These are phyloP conservation scores for Oikopleura vanhoeffeni DNA, from an alignment of 23 tunicate species.

Conservation along the genomic window DNA sequence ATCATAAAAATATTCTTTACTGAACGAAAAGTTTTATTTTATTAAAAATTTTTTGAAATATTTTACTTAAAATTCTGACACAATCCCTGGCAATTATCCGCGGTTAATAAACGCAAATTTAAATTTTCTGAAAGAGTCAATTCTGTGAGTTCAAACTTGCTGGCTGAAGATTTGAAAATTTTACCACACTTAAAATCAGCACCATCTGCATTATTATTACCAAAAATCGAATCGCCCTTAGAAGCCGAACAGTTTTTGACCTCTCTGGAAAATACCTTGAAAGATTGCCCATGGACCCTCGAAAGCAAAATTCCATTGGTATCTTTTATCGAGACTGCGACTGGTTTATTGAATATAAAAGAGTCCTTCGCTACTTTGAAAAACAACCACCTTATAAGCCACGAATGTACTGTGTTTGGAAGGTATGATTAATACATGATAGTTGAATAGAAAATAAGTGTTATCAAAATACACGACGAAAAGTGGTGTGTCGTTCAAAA, in stretches of 20 bases:
- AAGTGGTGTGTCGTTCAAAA: too few relatives aligned
- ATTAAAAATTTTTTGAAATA: too few relatives aligned
- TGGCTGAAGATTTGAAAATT: conserved; percentile 23
- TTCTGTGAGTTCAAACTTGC: conserved; percentile 38
- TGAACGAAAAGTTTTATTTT: too few relatives aligned
- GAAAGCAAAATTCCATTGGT: conserved; percentile 15
- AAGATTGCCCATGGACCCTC: conserved; percentile 18
- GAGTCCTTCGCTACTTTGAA: neutral
- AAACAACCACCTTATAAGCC: neutral
- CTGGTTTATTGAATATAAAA: conserved; percentile 39
- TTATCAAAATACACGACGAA: too few relatives aligned
- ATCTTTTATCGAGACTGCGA: conserved; percentile 54
- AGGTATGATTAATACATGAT: neutral
- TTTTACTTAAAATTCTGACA: too few relatives aligned
- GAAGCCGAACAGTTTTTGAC: conserved; percentile 24
- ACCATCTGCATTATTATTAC: conserved; percentile 36
- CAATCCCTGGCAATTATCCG: too few relatives aligned
- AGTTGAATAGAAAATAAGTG: too few relatives aligned
- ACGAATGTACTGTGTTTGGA: neutral
- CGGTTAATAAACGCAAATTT: too few relatives aligned
- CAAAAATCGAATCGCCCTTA: conserved; percentile 34
- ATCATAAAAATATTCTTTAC: too few relatives aligned
- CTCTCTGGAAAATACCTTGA: neutral
- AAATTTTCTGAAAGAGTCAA: too few relatives aligned
- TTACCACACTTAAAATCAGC: conserved; percentile 4